Evolutionary conservation across 1,140 invertebrate species (phyloP).

Genomic region (Heliconius melpomene): DNA sequence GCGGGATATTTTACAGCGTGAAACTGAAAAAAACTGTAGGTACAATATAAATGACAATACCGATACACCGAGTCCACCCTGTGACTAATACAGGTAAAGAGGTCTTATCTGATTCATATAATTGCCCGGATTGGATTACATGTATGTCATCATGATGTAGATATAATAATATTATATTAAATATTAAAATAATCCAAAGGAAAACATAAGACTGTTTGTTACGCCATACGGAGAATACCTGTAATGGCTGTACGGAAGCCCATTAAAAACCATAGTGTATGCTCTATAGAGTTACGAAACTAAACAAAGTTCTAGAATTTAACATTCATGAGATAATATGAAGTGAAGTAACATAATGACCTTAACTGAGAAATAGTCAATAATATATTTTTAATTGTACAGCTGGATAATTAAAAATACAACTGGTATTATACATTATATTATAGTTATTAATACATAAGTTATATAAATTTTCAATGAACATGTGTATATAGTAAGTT

Average conservation of each 20-base stretch:
- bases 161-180: neutral
- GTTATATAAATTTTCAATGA: too few relatives aligned
- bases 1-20: too few relatives aligned
- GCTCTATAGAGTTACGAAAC: neutral
- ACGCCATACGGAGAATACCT: neutral
- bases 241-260: neutral
- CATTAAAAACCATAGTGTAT: neutral
- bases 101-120: conserved; percentile 3
- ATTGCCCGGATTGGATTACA: neutral
- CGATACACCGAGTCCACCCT: neutral
- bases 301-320: neutral
- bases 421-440: neutral
- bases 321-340: neutral
- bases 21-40: too few relatives aligned
- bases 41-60: neutral
- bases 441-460: too few relatives aligned
- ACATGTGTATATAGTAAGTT: too few relatives aligned
- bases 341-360: neutral
- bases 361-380: neutral
- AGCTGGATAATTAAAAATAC: neutral
- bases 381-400: neutral
- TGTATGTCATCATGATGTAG: neutral
- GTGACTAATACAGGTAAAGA: neutral
- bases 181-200: conserved; percentile 2
- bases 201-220: conserved; percentile 15